Conservation (phyloP, 2,888 invertebrate species). For the Alviniconcha strummeri region DNA sequence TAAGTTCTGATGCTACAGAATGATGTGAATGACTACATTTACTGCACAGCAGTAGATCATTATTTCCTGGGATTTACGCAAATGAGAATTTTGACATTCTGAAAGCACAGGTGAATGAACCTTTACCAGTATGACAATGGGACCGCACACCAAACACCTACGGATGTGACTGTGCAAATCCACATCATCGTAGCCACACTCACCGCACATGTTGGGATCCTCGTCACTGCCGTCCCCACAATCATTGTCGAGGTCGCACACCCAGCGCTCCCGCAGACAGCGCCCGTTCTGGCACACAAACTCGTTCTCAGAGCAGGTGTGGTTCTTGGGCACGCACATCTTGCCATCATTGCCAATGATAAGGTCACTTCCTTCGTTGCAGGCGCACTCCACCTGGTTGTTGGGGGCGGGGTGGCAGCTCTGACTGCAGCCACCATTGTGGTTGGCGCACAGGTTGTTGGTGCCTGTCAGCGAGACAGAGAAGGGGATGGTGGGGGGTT, state of each 20-base stretch:
- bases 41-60: no score
- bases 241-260: constrained; percentile 88
- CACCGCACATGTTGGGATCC: constrained; percentile 65
- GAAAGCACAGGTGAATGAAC: no score
- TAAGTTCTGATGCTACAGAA: no score
- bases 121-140: no score
- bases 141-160: no score
- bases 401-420: constrained; percentile 93
- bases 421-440: constrained; percentile 94
- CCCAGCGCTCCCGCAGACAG: constrained; percentile 95
- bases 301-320: constrained; percentile 76
- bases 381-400: constrained; percentile 84
- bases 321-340: constrained; percentile 89
- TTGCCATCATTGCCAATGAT: constrained; percentile 90
- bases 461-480: constrained; percentile 47
- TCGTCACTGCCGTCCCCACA: constrained; percentile 69
- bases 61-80: no score
- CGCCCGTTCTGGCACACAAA: constrained; percentile 95
- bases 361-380: constrained; percentile 86
- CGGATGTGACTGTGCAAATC: no score
- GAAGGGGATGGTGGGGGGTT: background rate
- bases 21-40: no score
- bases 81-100: no score
- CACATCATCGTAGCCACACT: constrained; percentile 29
- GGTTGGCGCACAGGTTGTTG: constrained; percentile 81